Evolutionary conservation across 1,140 invertebrate species (phyloP).

Genomic region (Phymorhynchus buccinoides): DNA sequence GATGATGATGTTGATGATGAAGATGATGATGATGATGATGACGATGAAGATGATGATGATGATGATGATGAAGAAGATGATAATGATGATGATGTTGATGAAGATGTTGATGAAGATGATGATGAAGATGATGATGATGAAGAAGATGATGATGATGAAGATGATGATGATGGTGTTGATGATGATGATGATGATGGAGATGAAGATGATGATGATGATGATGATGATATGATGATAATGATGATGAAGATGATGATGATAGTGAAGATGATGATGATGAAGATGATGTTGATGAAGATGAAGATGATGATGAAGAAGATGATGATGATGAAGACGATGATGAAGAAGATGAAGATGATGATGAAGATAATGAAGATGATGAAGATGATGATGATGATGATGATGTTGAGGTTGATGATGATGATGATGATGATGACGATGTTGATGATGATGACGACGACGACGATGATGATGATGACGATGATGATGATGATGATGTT

Average conservation of each 20-base stretch:
- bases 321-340: no score
- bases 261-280: no score
- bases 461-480: no score
- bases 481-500: neutral
- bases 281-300: neutral
- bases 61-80: conserved; percentile 29
- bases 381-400: no score
- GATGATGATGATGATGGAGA: no score
- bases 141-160: neutral
- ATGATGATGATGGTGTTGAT: no score
- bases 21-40: neutral
- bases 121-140: conserved; percentile 20
- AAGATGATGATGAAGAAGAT: neutral
- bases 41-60: conserved; percentile 5
- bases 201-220: neutral
- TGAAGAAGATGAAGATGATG: neutral
- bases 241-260: no score
- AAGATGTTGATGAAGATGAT: conserved; percentile 21
- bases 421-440: no score
- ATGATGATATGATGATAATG: no score
- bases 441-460: no score
- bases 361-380: no score
- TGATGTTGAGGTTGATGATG: no score
- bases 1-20: neutral
- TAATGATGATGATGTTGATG: conserved; percentile 32